Conservation (phyloP, 2,797 vertebrate genomes). For the Sebastes dallii region DNA sequence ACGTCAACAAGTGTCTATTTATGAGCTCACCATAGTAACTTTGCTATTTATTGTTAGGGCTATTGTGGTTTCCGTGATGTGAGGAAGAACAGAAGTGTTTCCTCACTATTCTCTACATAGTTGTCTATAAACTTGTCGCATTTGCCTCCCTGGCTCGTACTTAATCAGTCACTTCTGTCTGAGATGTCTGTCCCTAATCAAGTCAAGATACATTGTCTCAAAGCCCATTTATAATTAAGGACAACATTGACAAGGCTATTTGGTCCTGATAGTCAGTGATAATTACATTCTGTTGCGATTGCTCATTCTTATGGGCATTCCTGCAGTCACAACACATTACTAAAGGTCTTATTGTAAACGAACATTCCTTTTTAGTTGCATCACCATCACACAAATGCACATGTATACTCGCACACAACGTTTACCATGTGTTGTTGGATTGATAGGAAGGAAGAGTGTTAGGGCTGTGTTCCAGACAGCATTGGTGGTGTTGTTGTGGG, state of each 20-base stretch:
- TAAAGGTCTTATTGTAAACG: slow-evolving; percentile 58
- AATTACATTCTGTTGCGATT: slow-evolving; percentile 51
- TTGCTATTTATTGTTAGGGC: slow-evolving; percentile 18
- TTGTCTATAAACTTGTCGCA: slow-evolving; percentile 51
- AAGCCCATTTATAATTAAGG: slow-evolving; percentile 32
- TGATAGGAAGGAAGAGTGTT: slow-evolving; percentile 49
- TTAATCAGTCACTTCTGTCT: slow-evolving; percentile 56
- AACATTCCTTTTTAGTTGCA: slow-evolving; percentile 61
- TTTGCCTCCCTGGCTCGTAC: slow-evolving; percentile 27
- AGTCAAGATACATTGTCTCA: slow-evolving; percentile 38
- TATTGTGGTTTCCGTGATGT: slow-evolving; percentile 36
- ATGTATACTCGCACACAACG: slow-evolving; percentile 27
- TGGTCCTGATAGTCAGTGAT: slow-evolving; percentile 41
- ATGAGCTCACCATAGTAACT: slow-evolving; percentile 48
- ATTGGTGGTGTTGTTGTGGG: slow-evolving; percentile 59
- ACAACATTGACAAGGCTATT: slow-evolving; percentile 41
- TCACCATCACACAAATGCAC: slow-evolving; percentile 39
- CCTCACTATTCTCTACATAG: slow-evolving; percentile 34
- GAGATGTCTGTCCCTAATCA: slow-evolving; percentile 51
- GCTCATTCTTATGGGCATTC: slow-evolving; percentile 43
- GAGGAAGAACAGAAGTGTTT: slow-evolving; percentile 48
- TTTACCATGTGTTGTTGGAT: slow-evolving; percentile 56
- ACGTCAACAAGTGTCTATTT: slow-evolving; percentile 24
- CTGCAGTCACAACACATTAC: slow-evolving; percentile 27
- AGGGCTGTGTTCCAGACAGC: slow-evolving; percentile 53